Conservation (phyloP, 2,888 invertebrate species). For the Sphecodes monilicornis region DNA sequence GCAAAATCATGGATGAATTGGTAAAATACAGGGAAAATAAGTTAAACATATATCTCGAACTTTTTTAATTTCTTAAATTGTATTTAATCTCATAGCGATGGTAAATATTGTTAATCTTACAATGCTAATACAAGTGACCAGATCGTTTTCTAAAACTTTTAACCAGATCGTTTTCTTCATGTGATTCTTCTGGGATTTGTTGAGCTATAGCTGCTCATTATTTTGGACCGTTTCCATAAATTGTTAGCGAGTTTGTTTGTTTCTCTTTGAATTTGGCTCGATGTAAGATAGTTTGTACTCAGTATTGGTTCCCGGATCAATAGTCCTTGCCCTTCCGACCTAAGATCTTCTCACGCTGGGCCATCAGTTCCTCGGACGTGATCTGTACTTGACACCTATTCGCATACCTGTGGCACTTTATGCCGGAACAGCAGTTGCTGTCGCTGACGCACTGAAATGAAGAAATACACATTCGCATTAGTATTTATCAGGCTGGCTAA, state of each 20-base stretch:
- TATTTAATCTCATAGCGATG: background rate
- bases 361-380: slow-evolving; percentile 76
- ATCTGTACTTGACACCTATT: slow-evolving; percentile 81
- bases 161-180: background rate
- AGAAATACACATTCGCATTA: slow-evolving; percentile 36
- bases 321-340: slow-evolving; percentile 72
- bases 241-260: background rate
- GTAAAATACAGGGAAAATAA: background rate
- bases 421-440: slow-evolving; percentile 67
- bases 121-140: background rate
- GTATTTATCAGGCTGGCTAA: slow-evolving; percentile 18
- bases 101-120: background rate
- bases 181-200: background rate
- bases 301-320: slow-evolving; percentile 12
- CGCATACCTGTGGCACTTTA: slow-evolving; percentile 76
- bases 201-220: background rate
- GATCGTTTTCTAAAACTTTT: background rate
- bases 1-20: background rate
- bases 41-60: background rate
- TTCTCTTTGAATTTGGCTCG: background rate
- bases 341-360: slow-evolving; percentile 76
- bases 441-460: slow-evolving; percentile 70
- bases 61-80: background rate
- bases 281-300: background rate
- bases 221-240: background rate